Conservation (phyloP, 2,113 vertebrate genomes). For the Rhynchomys soricoides region DNA sequence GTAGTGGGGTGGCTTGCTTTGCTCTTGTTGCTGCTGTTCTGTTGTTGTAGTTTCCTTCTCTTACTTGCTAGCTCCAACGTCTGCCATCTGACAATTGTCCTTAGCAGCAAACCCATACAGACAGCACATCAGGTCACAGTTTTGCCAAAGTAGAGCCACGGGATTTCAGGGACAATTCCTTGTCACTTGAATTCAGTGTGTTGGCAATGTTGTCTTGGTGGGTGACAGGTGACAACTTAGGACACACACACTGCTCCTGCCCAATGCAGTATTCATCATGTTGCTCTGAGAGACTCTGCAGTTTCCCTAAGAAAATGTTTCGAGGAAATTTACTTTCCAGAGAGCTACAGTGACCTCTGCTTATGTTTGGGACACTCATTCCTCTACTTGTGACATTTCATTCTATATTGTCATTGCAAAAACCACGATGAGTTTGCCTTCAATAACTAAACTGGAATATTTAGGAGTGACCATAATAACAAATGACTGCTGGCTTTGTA, state of each 20-base stretch:
- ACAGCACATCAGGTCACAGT: background rate
- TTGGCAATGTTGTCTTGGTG: fast-evolving
- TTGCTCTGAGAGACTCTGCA: background rate
- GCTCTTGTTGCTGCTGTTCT: background rate
- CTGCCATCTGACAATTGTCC: too few species aligned
- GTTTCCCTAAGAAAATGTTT: too few species aligned
- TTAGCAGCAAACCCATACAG: background rate
- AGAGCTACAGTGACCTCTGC: background rate
- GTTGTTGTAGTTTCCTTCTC: too few species aligned
- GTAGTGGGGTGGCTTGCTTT: too few species aligned
- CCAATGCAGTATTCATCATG: background rate
- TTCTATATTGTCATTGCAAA: background rate
- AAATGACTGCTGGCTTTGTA: too few species aligned
- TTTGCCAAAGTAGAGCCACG: background rate
- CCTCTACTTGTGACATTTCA: background rate
- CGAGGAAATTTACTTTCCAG: background rate
- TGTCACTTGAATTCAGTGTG: background rate
- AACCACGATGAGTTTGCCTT: background rate
- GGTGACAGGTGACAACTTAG: background rate
- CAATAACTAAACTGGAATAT: background rate
- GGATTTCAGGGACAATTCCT: background rate
- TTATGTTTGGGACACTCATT: background rate
- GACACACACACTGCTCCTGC: too few species aligned
- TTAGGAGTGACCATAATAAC: background rate
- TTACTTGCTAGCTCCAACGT: background rate